phyloP scores from a whole-genome alignment of 2,113 vertebrate species.

The Apus apus region DNA sequence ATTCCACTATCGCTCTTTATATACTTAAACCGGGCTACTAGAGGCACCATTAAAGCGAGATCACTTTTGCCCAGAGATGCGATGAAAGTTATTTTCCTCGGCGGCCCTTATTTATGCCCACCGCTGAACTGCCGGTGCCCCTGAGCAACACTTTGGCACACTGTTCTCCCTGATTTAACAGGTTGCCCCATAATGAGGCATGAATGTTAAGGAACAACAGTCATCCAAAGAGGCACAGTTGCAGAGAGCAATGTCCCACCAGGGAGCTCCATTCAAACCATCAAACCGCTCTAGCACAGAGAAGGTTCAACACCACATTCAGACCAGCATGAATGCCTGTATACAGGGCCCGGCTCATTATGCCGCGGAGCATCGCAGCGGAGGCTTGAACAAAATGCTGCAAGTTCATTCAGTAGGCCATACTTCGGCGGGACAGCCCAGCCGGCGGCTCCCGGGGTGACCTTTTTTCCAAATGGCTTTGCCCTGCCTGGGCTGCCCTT shows the following conservation, averaged over 20 bases:
- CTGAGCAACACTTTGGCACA: conserved; percentile 76
- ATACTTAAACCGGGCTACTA: conserved; percentile 80
- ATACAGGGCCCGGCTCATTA: conserved; percentile 74
- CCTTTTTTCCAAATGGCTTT: background rate
- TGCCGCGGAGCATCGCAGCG: conserved; percentile 36
- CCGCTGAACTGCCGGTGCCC: conserved; percentile 73
- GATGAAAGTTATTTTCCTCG: conserved; percentile 62
- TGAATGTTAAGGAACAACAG: conserved; percentile 87
- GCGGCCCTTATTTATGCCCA: conserved; percentile 67
- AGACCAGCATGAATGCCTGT: conserved; percentile 82
- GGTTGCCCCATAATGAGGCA: conserved; percentile 87
- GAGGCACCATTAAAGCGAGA: conserved; percentile 79
- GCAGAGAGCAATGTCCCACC: conserved; percentile 84
- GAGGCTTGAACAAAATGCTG: conserved; percentile 43
- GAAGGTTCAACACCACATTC: conserved; percentile 87
- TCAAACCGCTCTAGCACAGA: conserved; percentile 81
- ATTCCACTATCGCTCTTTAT: conserved; percentile 87
- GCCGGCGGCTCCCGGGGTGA: conserved; percentile 9
- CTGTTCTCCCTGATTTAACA: conserved; percentile 84
- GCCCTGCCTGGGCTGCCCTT: background rate
- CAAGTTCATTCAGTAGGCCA: conserved; percentile 50
- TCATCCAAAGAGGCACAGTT: conserved; percentile 82
- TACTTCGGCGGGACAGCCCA: conserved; percentile 11
- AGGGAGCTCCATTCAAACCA: conserved; percentile 81
- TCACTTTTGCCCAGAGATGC: conserved; percentile 73